phyloP scores from a whole-genome alignment of 2,113 vertebrate genomes.

The Rissa tridactyla region DNA sequence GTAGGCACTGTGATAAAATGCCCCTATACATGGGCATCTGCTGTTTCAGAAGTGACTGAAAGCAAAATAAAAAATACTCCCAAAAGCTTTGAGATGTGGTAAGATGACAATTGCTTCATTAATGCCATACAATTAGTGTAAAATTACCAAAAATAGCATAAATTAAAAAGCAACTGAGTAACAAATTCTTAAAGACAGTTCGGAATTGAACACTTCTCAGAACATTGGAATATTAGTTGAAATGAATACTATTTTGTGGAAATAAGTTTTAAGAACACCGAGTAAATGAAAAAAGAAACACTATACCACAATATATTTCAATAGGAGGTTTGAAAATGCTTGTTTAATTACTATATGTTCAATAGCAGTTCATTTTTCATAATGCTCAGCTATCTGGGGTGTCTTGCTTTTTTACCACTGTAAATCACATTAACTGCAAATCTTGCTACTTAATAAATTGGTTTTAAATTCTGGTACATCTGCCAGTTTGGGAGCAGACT shows the following conservation, averaged over 20 bases:
- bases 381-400: neutral
- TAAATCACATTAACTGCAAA: conserved; percentile 19
- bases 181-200: neutral
- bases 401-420: neutral
- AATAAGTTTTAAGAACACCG: neutral
- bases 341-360: neutral
- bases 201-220: neutral
- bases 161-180: neutral
- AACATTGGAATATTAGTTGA: neutral
- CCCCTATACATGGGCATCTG: rapidly evolving
- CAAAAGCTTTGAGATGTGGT: neutral
- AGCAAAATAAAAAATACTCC: neutral
- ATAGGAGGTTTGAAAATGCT: neutral
- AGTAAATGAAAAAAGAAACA: neutral
- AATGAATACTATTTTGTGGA: neutral
- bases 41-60: neutral
- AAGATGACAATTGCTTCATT: neutral
- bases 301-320: neutral
- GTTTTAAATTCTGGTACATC: conserved; percentile 10
- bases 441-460: neutral
- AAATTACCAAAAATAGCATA: neutral
- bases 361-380: neutral
- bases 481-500: conserved; percentile 16
- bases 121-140: neutral
- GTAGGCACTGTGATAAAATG: neutral